A percentile compares a stretch with the other conserved stretches of the same genome.
Conservation (phyloP, 2,888 invertebrate genomes). For the Watsonalla binaria region DNA sequence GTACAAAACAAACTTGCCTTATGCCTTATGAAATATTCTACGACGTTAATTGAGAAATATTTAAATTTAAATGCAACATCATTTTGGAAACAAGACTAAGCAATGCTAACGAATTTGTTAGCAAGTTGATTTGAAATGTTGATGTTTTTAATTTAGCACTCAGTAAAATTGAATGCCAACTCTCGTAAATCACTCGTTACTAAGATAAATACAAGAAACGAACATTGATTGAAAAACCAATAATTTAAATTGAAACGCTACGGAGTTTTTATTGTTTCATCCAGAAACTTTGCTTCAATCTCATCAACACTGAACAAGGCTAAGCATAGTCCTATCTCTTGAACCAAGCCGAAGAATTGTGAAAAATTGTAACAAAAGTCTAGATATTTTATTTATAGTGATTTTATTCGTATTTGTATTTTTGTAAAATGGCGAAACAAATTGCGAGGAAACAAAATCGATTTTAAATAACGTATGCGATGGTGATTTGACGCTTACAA, state of each 20-base stretch:
- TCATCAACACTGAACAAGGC: conserved; percentile 9
- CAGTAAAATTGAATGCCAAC: conserved; percentile 15
- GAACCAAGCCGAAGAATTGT: too few species aligned
- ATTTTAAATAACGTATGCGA: too few species aligned
- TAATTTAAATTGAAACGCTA: conserved; percentile 20
- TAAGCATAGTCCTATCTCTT: too few species aligned
- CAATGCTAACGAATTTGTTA: conserved; percentile 28
- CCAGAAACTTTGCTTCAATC: conserved; percentile 14
- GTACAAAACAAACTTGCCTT: too few species aligned
- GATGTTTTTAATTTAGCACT: conserved; percentile 26
- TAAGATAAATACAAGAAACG: conserved; percentile 1
- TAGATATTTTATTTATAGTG: too few species aligned
- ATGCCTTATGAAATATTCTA: too few species aligned
- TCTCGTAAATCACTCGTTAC: conserved; percentile 6
- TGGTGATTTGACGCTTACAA: too few species aligned
- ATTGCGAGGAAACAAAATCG: too few species aligned
- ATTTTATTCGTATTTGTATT: too few species aligned
- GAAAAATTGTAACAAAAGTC: too few species aligned
- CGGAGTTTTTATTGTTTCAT: conserved; percentile 27
- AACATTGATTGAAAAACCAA: conserved; percentile 9
- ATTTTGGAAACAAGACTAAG: neutral
- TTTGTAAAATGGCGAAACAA: too few species aligned
- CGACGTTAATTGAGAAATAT: neutral
- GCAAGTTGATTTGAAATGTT: conserved; percentile 31
- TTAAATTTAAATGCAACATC: neutral